Conservation (phyloP, 2,797 vertebrate species). For the Megalops cyprinoides region DNA sequence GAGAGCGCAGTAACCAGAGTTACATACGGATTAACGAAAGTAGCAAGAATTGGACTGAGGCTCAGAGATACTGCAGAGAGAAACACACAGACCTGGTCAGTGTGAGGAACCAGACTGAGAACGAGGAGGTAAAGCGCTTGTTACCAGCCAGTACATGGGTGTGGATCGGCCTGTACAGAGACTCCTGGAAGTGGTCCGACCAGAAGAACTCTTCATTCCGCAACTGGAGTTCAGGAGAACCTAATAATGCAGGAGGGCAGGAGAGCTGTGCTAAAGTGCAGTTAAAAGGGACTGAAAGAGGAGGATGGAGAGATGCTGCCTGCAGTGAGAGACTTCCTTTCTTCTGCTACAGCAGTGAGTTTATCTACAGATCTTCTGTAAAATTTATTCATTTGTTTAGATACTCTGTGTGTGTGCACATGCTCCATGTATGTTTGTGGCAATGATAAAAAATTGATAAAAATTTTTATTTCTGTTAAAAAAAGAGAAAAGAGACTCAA, state of each 20-base stretch:
- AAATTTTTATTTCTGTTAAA: too few species aligned
- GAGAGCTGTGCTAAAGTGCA: not conserved
- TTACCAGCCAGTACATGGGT: not conserved
- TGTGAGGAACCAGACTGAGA: constrained; percentile 25
- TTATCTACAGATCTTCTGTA: too few species aligned
- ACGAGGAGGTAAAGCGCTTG: not conserved
- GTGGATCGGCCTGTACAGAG: constrained; percentile 37
- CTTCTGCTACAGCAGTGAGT: too few species aligned
- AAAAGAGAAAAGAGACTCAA: too few species aligned
- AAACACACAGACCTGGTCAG: constrained; percentile 34
- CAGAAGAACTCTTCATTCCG: constrained; percentile 25
- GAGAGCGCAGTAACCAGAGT: not conserved
- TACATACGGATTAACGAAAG: not conserved
- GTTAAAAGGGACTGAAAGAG: not conserved
- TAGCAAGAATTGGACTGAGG: constrained; percentile 27
- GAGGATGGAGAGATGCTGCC: constrained; percentile 14
- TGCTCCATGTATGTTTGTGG: too few species aligned
- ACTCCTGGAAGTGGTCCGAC: constrained; percentile 36
- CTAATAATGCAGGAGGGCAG: not conserved
- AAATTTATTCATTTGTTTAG: too few species aligned
- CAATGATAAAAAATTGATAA: too few species aligned
- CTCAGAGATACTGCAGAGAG: constrained; percentile 38
- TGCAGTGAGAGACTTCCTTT: not conserved
- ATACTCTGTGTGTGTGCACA: too few species aligned
- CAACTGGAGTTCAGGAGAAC: not conserved